Evolutionary conservation across 1,140 invertebrate species (phyloP), one percentile per base, ranked within the genome.

Genomic region (Drosophila melanogaster): DNA sequence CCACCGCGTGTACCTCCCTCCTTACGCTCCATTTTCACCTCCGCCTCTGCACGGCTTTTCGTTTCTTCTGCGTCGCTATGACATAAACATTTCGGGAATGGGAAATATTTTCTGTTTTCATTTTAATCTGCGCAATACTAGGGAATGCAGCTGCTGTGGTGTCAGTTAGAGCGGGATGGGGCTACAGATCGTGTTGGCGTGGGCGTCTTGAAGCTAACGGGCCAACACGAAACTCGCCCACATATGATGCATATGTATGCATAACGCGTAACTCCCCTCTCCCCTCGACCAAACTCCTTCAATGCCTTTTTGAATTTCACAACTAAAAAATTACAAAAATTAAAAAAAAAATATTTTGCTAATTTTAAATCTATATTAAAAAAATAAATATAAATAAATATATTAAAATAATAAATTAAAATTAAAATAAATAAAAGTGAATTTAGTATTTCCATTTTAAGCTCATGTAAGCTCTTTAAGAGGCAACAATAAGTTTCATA

Each of bases 111-210:
- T 71, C 24, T 30, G 73, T 61, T 74, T 79, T 66, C 43, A 49
- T 67, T 83, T 87, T 89, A 87, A 87, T 87, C 84, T 87, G 77
- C 69, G 26, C 65, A 75, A 83, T 76, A 80, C 77, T 64, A 65
- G 67, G 67, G 43, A 66, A 62, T 87, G 79, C 79, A 87, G 81
- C 81, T 74, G 81, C 81, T 53, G 70, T 55, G 59, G 40, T 57
- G 75, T 75, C 70, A 64, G 43, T 67, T 69, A 14, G 65, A 47
- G 37, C 26, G 17, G 26, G 49, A 15, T 4, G 41, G 26, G 14
- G 26, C 24, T 6, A 30, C 14, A 22, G 14, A 56, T 47, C 41
- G 43, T 24, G 50, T 7, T 46, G 30, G 72, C 35, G 74, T 77
- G 74, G 74, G 74, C 64, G 74, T 49, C 53, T 56, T 57, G 54